Base-by-base conservation (phyloP, 2,888 invertebrate species). In the Latrodectus elegans region DNA sequence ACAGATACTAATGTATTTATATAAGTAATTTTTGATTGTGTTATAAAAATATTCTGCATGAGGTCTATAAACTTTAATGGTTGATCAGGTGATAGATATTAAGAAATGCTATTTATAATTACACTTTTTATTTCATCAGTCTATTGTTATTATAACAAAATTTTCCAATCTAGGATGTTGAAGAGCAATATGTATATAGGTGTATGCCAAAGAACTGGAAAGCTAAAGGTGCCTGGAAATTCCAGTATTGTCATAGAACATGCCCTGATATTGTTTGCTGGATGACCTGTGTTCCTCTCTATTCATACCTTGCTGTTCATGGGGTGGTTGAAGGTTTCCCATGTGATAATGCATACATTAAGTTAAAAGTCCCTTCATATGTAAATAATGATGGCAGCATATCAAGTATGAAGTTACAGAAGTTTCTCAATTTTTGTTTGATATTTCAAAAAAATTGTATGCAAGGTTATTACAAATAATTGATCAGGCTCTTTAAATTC, bases 141-240 rank as follows among this genome's bases (percentile, higher is more conserved):
- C 14, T 38, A 11, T 71, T 4, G 12, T 49, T 38, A 38, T 49
- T 52, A 10, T 55, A 22, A 12, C 9, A 17, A 75, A 15, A 26
- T 9, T 53, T 65, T 52, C 15, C 64, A 1, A 65, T 60, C 55
- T 49, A 85, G 85, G 71, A 71, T 71, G 22, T 76, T 9, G 22
- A 53, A 14, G 38, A 60, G 10, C 15, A 17, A 15, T 73, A 84
- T 73, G 53, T 67, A 2, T 74, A 79, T n/a, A 14, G 22, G 10
- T 17, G 22, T 14, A 85, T 85, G 85, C 85, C 85, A 65, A n/a
- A 70, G 26, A 52, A 76, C 22, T 85, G 85, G 85, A 75, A 64
- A 8, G 51, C 64, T 26, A 64, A 14, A 4, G 80, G 75, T 10
- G 22, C 75, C 12, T 85, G 65, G 51, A 85, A 75, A 53, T 74